A percentile compares a stretch with the other conserved stretches of the same genome.
Evolutionary conservation across 2,888 invertebrate species (phyloP).

Genomic region (Nomada ferruginata): DNA sequence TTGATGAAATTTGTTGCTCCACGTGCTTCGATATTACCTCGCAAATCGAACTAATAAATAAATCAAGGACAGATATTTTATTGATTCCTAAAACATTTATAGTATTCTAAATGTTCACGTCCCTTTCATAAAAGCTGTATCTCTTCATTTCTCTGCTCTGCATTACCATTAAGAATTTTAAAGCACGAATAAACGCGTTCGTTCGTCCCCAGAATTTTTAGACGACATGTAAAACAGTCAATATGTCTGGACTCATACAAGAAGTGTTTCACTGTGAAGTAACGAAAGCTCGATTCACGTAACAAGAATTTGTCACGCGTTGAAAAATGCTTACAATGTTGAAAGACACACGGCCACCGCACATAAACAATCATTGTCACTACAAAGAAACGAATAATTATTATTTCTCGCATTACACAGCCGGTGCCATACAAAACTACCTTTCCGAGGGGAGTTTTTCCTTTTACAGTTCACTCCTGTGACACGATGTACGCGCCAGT

Average conservation of each 20-base stretch:
- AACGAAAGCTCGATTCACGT: neutral
- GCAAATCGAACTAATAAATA: no score
- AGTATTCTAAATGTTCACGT: neutral
- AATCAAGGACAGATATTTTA: neutral
- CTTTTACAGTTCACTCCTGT: conserved; percentile 58
- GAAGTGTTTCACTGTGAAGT: neutral
- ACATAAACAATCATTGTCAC: conserved; percentile 23
- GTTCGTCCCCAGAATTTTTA: neutral
- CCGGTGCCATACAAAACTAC: conserved; percentile 60
- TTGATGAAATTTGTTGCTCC: no score
- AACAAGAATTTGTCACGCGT: neutral
- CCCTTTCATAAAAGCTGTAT: neutral
- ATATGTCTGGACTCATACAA: neutral
- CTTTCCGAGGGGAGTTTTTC: conserved; percentile 54
- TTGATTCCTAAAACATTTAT: neutral
- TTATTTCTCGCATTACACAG: conserved; percentile 56
- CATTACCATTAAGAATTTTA: neutral
- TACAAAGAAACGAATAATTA: conserved; percentile 50
- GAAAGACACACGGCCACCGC: conserved; percentile 23
- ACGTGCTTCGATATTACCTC: no score
- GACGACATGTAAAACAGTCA: neutral
- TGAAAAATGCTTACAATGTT: neutral
- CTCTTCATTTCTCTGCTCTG: neutral
- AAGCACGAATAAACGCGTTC: neutral
- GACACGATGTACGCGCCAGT: conserved; percentile 49